Conservation (phyloP, 1,140 invertebrate species). For the Ips typographus region DNA sequence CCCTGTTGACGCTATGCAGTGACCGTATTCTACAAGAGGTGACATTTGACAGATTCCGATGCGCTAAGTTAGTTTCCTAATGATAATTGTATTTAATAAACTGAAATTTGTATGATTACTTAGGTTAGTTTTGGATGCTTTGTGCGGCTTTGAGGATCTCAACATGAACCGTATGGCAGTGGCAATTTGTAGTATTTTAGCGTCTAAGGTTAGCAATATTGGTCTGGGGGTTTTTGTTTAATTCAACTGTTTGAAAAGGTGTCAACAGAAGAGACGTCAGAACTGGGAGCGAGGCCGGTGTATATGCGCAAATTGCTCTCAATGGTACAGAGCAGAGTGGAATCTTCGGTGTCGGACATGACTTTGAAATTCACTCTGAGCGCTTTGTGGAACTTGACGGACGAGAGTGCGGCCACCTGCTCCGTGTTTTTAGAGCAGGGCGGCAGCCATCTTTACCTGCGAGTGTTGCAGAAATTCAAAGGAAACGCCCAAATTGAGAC, state of each 20-base stretch:
- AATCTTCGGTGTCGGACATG: conserved; percentile 65
- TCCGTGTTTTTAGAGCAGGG: conserved; percentile 70
- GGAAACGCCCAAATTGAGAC: conserved; percentile 72
- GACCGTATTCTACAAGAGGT: conserved; percentile 77
- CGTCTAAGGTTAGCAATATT: conserved; percentile 61
- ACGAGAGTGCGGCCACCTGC: conserved; percentile 74
- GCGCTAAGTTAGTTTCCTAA: conserved; percentile 56
- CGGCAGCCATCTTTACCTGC: conserved; percentile 70
- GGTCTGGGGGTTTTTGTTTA: background rate
- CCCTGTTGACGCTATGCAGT: conserved; percentile 74
- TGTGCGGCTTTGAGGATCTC: conserved; percentile 71
- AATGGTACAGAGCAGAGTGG: conserved; percentile 68
- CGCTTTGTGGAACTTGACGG: conserved; percentile 82
- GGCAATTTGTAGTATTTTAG: conserved; percentile 77
- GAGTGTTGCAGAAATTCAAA: conserved; percentile 66
- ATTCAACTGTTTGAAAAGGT: background rate
- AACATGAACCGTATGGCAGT: conserved; percentile 82
- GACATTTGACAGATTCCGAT: conserved; percentile 72
- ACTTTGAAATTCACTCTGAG: conserved; percentile 81
- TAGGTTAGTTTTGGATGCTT: conserved; percentile 67
- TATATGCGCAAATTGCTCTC: conserved; percentile 76
- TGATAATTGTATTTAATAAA: background rate
- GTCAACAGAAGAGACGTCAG: conserved; percentile 61
- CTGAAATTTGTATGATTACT: conserved; percentile 45
- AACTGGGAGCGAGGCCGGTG: conserved; percentile 66